phyloP scores from a whole-genome alignment of 2,797 vertebrate genomes.

The Pangasius larnaudii region DNA sequence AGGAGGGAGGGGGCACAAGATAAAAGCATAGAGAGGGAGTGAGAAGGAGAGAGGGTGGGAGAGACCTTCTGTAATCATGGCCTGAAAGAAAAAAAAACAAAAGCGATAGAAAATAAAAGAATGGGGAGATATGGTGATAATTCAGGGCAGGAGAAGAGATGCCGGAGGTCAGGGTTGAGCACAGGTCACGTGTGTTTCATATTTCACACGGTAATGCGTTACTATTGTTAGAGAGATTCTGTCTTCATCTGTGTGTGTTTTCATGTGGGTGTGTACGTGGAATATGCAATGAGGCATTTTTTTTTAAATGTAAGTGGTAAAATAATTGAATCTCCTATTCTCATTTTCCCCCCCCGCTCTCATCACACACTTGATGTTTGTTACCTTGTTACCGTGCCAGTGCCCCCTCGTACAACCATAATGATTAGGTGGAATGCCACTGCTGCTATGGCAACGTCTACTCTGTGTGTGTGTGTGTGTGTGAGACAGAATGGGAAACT shows the following conservation, averaged over 20 bases:
- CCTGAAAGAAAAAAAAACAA: constrained; percentile 63
- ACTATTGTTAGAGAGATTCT: background rate
- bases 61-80: constrained; percentile 65
- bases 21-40: constrained; percentile 30
- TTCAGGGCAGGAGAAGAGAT: constrained; percentile 58
- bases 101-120: constrained; percentile 54
- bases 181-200: constrained; percentile 23
- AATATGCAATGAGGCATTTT: background rate
- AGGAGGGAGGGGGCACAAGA: constrained; percentile 16
- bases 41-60: constrained; percentile 32
- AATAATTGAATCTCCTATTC: constrained; percentile 39
- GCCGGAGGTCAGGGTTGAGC: constrained; percentile 56
- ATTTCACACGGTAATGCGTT: constrained; percentile 1
- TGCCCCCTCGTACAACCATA: constrained; percentile 59
- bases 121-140: constrained; percentile 65
- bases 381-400: constrained; percentile 67
- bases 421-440: constrained; percentile 55
- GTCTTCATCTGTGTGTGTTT: constrained; percentile 13
- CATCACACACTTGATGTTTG: background rate
- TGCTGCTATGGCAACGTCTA: constrained; percentile 75
- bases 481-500: constrained; percentile 38
- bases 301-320: constrained; percentile 1
- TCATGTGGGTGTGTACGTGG: background rate
- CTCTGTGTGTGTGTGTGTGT: constrained; percentile 52
- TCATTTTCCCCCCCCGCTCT: constrained; percentile 28